These are phyloP conservation scores for Panagrolaimus sp. DNA, from an alignment of 1,140 invertebrate species.

Conservation along the genomic window DNA sequence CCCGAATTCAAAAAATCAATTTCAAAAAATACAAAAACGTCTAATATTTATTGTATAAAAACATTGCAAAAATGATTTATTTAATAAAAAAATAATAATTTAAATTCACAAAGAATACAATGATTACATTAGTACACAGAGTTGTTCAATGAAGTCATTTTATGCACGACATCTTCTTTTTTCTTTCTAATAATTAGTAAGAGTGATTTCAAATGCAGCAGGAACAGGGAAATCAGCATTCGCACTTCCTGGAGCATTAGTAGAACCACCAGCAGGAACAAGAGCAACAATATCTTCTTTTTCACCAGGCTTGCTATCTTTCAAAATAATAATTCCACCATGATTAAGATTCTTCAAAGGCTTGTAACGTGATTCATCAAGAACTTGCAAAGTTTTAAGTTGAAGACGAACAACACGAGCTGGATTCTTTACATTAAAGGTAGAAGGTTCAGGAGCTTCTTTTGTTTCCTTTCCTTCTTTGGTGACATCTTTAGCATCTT, in stretches of 20 bases:
- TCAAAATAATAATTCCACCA: slow-evolving; percentile 87
- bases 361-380: slow-evolving; percentile 73
- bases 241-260: slow-evolving; percentile 14
- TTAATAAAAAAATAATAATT: no score
- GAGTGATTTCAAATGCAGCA: slow-evolving; percentile 41
- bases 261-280: slow-evolving; percentile 61
- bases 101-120: no score
- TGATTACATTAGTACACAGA: no score
- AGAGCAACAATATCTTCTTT: slow-evolving; percentile 83
- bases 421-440: slow-evolving; percentile 87
- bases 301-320: slow-evolving; percentile 71
- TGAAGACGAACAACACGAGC: slow-evolving; percentile 86
- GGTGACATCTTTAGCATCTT: slow-evolving; percentile 1
- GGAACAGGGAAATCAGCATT: slow-evolving; percentile 30
- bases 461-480: not conserved
- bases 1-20: no score
- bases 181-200: slow-evolving; percentile 28
- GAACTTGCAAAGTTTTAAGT: slow-evolving; percentile 75
- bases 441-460: slow-evolving; percentile 67
- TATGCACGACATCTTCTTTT: no score
- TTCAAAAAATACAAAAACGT: no score
- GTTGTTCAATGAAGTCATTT: no score
- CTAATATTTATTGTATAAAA: no score
- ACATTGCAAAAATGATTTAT: no score
- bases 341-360: slow-evolving; percentile 77